Base-by-base conservation (phyloP, 1,140 invertebrate species). In the Calycopis cecrops region DNA sequence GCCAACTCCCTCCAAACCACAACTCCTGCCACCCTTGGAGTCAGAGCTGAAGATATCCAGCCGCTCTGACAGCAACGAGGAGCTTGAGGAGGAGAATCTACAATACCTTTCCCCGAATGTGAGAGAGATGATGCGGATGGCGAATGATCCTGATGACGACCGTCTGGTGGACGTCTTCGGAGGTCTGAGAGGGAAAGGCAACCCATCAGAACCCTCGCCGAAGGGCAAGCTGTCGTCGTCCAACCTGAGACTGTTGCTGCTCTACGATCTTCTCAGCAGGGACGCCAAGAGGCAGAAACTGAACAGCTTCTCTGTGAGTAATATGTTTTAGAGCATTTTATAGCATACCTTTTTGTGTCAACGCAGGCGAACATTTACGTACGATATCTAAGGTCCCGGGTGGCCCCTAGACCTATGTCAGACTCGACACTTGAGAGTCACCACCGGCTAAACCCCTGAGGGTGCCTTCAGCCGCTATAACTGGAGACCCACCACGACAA, bases 211-310 rank as follows among this genome's bases (percentile, higher is more conserved):
- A 21, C 42, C 62, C 0, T 60, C 69, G 0, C 52, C 63, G 4
- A 76, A 71, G 52, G 67, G 62, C 7, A 85, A 85, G 55, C 57
- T 86, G 7, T 81, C 79, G 0, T 60, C 68, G 3, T 76, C 81
- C 3, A 78, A 87, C 50, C 70, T 90, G 18, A 81, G 88, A 16
- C 64, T 91, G 37, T 54, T 90, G 34, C 70, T 90, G 9, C 57
- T 91, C 17, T 91, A 90, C 58, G 90, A 91, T 69, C 74, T 88
- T 1, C 60, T 91, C 14, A 90, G 89, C 64, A 87, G 89, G 56
- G 90, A 91, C 52, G 82, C 89, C 0, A 91, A 90, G 69, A 88
- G 79, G 35, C 76, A 90, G 52, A 80, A 79, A 34, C 74, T 90
- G 1, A 89, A 86, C 40, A 88, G 88, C 63, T 90, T 84, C 64